Evolutionary conservation across 2,888 invertebrate genomes (phyloP), one percentile per base, ranked within the genome.

Genomic region (Tromatobia lineatoria): DNA sequence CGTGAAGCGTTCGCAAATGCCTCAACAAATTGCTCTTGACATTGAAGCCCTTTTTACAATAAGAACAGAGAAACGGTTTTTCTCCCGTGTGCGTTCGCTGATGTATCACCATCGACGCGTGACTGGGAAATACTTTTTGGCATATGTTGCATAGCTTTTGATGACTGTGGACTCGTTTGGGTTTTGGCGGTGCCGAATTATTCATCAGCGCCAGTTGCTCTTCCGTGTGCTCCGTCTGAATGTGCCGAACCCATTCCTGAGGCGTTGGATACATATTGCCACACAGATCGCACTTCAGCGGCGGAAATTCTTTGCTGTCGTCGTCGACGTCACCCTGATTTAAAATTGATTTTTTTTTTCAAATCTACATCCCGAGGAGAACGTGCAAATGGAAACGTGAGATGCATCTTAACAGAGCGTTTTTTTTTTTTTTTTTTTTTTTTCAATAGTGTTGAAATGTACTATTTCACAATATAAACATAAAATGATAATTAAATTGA

Each of bases 241-340:
- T 96, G 91, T 98, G 98, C 4, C 97, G 96, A 64, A 98, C 98
- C 98, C 98, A 98, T 94, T 97, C 97, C 23, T 96, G 97, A 0
- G 98, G 97, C 83, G 97, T 97, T 61, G 96, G 95, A 94, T 94
- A 93, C 93, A 94, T 95, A 95, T 95, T 96, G 95, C 95, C 96
- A 90, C 97, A 97, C 20, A 97, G 94, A 90, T 97, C 97, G 93
- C 97, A 97, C 77, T 96, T 96, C 8, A 97, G 94, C 57, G 97
- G 95, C n/a, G 97, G 95, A 89, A 95, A 95, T 73, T 94, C 96
- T 94, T 96, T 96, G 20, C 96, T 96, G 85, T 96, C 96, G 85
- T 96, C 96, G 52, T 96, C 95, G 90, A 96, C 96, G 89, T 96
- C 96, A 66, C 96, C 95, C 95, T 96, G 92, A 47, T n/a, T n/a